These are phyloP conservation scores for Leucophenga montana DNA, from an alignment of 2,888 invertebrate species.

Conservation along the genomic window DNA sequence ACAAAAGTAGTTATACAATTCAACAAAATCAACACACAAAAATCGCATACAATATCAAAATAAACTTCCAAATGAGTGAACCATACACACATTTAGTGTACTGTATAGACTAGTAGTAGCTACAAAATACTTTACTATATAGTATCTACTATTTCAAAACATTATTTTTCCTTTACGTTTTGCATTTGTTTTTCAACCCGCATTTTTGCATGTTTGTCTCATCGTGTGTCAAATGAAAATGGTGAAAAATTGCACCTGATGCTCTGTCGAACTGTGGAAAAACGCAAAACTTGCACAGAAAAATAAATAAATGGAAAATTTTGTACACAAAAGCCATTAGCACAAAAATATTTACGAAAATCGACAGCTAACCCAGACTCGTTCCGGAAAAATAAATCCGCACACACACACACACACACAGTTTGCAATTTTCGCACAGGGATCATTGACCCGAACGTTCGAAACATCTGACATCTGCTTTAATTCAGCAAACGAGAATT, in stretches of 20 bases:
- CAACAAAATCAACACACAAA: too few species aligned
- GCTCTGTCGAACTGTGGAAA: background rate
- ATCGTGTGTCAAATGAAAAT: background rate
- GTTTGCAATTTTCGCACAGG: slow-evolving; percentile 19
- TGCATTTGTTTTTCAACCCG: too few species aligned
- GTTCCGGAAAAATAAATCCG: slow-evolving; percentile 13
- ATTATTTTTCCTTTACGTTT: too few species aligned
- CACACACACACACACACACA: background rate
- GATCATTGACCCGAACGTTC: slow-evolving; percentile 50
- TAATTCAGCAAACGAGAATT: slow-evolving; percentile 43
- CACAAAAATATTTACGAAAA: background rate
- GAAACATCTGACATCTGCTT: slow-evolving; percentile 53
- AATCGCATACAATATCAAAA: background rate
- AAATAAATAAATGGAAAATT: slow-evolving; percentile 13
- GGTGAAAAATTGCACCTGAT: slow-evolving; percentile 10
- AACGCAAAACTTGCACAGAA: background rate
- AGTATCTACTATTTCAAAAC: too few species aligned
- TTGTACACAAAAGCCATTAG: slow-evolving; percentile 13
- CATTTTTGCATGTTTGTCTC: too few species aligned
- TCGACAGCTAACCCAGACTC: background rate
- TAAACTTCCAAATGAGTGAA: slow-evolving; percentile 8
- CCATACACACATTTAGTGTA: background rate
- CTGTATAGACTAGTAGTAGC: too few species aligned
- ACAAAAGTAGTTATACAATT: background rate
- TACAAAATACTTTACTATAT: too few species aligned